Evolutionary conservation across 2,888 invertebrate genomes (phyloP), one percentile per base, ranked within the genome.

Genomic region (Trichacis sp.): DNA sequence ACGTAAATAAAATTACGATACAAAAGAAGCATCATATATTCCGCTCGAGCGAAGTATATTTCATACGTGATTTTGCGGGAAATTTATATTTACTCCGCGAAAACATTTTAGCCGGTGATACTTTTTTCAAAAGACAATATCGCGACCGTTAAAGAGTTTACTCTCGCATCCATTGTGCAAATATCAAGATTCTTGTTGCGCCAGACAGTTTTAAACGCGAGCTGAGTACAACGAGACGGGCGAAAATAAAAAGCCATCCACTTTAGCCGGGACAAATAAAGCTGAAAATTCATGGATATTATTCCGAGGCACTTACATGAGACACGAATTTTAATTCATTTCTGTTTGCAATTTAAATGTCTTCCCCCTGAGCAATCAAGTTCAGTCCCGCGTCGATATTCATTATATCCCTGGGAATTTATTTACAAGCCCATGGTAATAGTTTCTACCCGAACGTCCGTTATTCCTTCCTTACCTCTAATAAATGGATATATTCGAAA

Each of bases 401-500:
- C 11, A 12, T 36, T 6, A 4, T 24, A 24, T 24, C 24, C 24
- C 11, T n/a, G 12, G 3, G n/a, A 40, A 40, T 40, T 40, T 40
- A 40, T 40, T 40, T 40, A 40, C 17, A 40, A 15, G 6, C 14
- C 1, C 4, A 40, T 5, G 11, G 40, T 5, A 40, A 40, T 14
- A n/a, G 19, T 43, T 43, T 43, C 33, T 5, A 43, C 9, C 18
- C 18, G 11, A 43, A 12, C 9, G n/a, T 17, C 19, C n/a, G 11
- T n/a, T 17, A 43, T 19, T 43, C 19, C n/a, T n/a, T n/a, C n/a
- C n/a, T n/a, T n/a, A n/a, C 15, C 19, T 19, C 6, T 5, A 62
- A 73, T 72, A 68, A 74, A 73, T 70, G 50, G 69, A 48, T 68
- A 73, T 62, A 68, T 65, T 69, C 55, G 57, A 59, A 69, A 72